Evolutionary conservation across 2,797 vertebrate species (phyloP).

Genomic region (Vespertilio murinus): DNA sequence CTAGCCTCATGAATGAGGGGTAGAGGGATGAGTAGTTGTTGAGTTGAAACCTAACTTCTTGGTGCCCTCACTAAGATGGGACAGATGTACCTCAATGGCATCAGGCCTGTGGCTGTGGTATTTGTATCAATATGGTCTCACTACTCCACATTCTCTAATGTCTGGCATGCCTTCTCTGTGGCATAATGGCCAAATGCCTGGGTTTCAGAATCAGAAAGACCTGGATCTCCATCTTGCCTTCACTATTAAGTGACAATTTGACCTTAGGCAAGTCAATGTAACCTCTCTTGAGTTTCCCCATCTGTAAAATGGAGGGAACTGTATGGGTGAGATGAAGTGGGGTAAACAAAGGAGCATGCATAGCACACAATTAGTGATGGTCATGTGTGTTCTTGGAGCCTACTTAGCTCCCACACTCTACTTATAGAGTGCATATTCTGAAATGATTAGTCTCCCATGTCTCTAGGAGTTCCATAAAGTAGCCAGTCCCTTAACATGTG

Average conservation of each 20-base stretch:
- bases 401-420: background rate
- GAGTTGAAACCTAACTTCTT: background rate
- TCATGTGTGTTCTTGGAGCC: background rate
- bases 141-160: background rate
- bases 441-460: background rate
- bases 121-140: background rate
- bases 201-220: background rate
- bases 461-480: background rate
- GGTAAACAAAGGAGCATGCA: background rate
- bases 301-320: background rate
- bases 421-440: background rate
- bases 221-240: background rate
- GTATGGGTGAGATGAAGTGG: background rate
- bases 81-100: background rate
- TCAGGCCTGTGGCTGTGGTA: background rate
- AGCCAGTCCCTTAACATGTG: background rate
- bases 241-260: background rate
- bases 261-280: background rate
- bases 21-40: background rate
- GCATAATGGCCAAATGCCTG: background rate
- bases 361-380: background rate
- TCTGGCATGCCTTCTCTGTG: background rate
- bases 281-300: background rate
- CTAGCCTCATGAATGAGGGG: background rate
- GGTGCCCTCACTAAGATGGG: background rate